Base-by-base conservation (phyloP, 1,140 invertebrate genomes). In the Drosophila jambulina region DNA sequence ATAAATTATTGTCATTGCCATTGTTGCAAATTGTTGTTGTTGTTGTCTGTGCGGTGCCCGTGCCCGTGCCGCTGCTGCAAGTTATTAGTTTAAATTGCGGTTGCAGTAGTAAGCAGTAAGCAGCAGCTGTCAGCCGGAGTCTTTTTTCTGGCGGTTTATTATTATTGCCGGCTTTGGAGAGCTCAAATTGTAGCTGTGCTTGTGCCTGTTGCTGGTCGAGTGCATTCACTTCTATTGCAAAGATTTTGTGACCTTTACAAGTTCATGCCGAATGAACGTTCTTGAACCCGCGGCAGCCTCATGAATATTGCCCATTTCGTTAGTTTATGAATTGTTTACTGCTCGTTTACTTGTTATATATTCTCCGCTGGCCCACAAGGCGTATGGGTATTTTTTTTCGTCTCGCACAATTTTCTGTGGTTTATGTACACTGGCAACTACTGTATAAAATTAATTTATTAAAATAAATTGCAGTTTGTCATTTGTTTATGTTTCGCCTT, bases 1-100 rank as follows among this genome's bases (percentile, higher is more conserved):
- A 87, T 88, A 84, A 84, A 88, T 87, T 87, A 83, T 87, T 88
- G 83, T 83, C 84, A 87, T 88, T 88, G 83, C 65, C 83, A 83
- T 80, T 82, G 75, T 82, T 60, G 62, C 53, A 34, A 54, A 61
- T 74, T 59, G 49, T 40, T 70, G 49, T 17, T 51, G 53, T 27
- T 56, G 57, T 42, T 61, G 63, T 49, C 4, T 32, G 21, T 38
- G 15, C 51, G 51, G 51, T 53, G 32, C 51, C 19, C 29, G 51
- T 34, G 65, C 42, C 61, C 15, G 60, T 58, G 57, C 34, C 74
- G 43, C 42, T 78, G 64, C 48, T 84, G 81, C 59, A 72, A 87
- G 71, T 76, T 83, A 86, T 86, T 87, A 86, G 82, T 87, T 86
- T 86, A 86, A 86, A 86, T 87, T 88, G 83, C 84, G 84, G 71